Evolutionary conservation across 1,140 invertebrate genomes (phyloP), one percentile per base, ranked within the genome.

Genomic region (Adoxophyes honmai): DNA sequence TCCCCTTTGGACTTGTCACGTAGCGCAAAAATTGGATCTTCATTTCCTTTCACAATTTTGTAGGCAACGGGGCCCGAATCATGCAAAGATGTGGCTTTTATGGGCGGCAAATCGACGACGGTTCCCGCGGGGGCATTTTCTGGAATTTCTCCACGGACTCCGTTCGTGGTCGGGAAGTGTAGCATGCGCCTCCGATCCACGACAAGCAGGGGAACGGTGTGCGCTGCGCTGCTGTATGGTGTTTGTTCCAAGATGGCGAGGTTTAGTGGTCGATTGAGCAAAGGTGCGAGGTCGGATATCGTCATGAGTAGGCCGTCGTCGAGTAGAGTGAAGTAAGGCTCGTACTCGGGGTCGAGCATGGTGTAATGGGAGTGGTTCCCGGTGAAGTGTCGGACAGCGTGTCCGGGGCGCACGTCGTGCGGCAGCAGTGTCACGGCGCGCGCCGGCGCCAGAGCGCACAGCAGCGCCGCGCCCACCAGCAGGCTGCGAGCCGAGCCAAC

Each of bases 221-320:
- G 95, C 0, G 94, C 95, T 10, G 93, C 91, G 28, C 94, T 96
- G 37, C 91, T 91, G 73, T 96, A 96, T 0, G 93, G 91, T 5
- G 93, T 92, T 63, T 96, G 94, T 72, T 97, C 96, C 9, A 96
- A 85, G 0, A 97, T 93, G 6, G 96, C 91, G 11, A 97, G 89
- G 68, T 95, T 93, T 5, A 97, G 92, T 0, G 95, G 94, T 38
- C 92, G 91, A 75, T 96, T 93, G 18, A 96, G 91, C n/a, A 97
- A 81, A 3, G 95, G 94, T 15, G 92, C 92, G 3, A 97, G 89
- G 66, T 96, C 95, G 1, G 94, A 92, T 1, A 96, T 97, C 11
- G 96, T 97, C 96, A 97, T 97, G 6, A 98, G 92, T 38, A 97
- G 91, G 15, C 96, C 96, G 81, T 96, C 94, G 51, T 94, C 93